Conservation (phyloP, 2,113 vertebrate genomes). For the Planiliza haematocheilus region DNA sequence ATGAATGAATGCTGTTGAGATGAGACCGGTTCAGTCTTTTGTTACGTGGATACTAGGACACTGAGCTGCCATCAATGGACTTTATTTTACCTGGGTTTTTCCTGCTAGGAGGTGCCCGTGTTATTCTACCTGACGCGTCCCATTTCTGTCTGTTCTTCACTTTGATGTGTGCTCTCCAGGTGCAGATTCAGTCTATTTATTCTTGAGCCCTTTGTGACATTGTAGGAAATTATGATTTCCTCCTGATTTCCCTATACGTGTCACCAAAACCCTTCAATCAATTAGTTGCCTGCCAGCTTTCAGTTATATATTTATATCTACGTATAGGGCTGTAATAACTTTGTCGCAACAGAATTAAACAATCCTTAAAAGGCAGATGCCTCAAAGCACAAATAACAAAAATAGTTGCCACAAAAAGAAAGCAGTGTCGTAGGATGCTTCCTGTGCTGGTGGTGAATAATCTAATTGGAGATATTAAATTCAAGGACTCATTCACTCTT, state of each 20-base stretch:
- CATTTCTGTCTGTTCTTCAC: slow-evolving; percentile 6
- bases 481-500: not conserved
- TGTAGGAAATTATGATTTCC: not conserved
- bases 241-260: not conserved
- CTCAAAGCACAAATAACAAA: no score
- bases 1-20: no score
- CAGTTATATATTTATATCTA: no score
- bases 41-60: not conserved
- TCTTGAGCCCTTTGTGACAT: not conserved
- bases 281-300: not conserved
- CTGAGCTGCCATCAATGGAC: slow-evolving; percentile 7
- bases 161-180: not conserved
- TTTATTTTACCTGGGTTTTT: not conserved
- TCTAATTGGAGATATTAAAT: not conserved
- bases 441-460: slow-evolving; percentile 6
- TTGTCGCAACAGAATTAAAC: not conserved
- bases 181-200: slow-evolving; percentile 10
- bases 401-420: not conserved
- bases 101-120: not conserved
- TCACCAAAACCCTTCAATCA: not conserved
- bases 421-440: not conserved
- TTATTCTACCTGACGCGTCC: not conserved
- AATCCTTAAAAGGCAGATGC: not conserved
- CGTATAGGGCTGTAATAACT: no score
- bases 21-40: not conserved